Conservation (phyloP, 2,113 vertebrate genomes). For the Oncorhynchus kisutch region DNA sequence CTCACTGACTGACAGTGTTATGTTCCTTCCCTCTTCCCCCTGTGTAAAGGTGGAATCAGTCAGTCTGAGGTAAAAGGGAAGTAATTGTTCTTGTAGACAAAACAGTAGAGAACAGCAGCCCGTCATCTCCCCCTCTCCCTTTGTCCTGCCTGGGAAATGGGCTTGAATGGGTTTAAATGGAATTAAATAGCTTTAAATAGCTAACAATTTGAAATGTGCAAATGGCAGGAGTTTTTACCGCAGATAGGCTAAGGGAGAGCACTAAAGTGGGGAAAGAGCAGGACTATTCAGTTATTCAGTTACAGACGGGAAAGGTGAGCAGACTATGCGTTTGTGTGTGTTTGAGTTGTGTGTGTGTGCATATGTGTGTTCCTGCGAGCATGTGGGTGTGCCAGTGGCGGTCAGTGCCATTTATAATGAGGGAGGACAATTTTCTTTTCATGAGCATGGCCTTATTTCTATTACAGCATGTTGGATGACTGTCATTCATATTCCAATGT, state of each 20-base stretch:
- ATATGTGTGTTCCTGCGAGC: too few relatives aligned
- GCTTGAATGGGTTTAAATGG: slow-evolving; percentile 47
- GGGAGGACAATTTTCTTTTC: too few relatives aligned
- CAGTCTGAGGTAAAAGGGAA: slow-evolving; percentile 53
- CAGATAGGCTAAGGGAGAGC: slow-evolving; percentile 5
- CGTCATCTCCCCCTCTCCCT: slow-evolving; percentile 27
- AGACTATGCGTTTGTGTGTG: not conserved
- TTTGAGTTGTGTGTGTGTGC: too few relatives aligned
- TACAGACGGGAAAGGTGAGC: not conserved
- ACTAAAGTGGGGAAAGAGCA: not conserved
- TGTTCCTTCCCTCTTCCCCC: not conserved
- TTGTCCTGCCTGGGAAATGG: slow-evolving; percentile 40
- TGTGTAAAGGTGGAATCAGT: slow-evolving; percentile 54
- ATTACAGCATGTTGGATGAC: too few relatives aligned
- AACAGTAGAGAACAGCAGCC: slow-evolving; percentile 24
- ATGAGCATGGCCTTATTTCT: too few relatives aligned
- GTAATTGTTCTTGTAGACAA: slow-evolving; percentile 58
- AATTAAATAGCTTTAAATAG: slow-evolving; percentile 38
- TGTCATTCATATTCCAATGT: too few relatives aligned
- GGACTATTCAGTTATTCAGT: not conserved
- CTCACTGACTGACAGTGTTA: not conserved
- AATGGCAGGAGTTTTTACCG: slow-evolving; percentile 25
- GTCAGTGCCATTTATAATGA: too few relatives aligned
- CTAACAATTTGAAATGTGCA: slow-evolving; percentile 44
- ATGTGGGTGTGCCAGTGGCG: too few relatives aligned